These are phyloP conservation scores for Osmoderma eremita DNA, from an alignment of 2,888 invertebrate genomes.

Conservation along the genomic window DNA sequence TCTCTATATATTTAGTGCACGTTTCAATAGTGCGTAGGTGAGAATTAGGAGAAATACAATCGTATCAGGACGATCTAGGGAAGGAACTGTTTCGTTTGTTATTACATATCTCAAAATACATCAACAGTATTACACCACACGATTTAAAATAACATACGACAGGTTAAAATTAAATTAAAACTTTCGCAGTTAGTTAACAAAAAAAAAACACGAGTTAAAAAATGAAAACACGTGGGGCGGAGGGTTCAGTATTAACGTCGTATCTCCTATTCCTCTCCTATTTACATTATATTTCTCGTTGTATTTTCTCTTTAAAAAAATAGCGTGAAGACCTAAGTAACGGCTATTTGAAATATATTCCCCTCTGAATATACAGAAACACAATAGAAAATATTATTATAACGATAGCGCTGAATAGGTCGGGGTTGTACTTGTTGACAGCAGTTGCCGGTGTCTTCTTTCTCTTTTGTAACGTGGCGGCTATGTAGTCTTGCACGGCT, in stretches of 20 bases:
- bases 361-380: constrained; percentile 55
- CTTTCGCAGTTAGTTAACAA: background rate
- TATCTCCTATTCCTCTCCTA: constrained; percentile 17
- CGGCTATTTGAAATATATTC: constrained; percentile 56
- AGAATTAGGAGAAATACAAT: constrained; percentile 15
- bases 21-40: constrained; percentile 5
- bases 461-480: constrained; percentile 49
- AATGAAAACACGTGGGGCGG: background rate
- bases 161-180: background rate
- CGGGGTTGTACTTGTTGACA: constrained; percentile 46
- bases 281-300: background rate
- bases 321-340: constrained; percentile 9
- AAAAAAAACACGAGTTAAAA: background rate
- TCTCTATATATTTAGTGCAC: constrained; percentile 19
- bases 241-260: background rate
- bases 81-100: too few relatives aligned
- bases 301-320: constrained; percentile 7
- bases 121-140: too few relatives aligned
- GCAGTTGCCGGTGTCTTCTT: constrained; percentile 36
- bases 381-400: constrained; percentile 55
- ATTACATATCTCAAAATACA: too few relatives aligned
- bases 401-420: constrained; percentile 52
- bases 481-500: constrained; percentile 53
- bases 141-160: too few relatives aligned
- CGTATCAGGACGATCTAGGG: too few relatives aligned